These are phyloP conservation scores for Oplegnathus fasciatus DNA, from an alignment of 2,113 vertebrate species.

Conservation along the genomic window DNA sequence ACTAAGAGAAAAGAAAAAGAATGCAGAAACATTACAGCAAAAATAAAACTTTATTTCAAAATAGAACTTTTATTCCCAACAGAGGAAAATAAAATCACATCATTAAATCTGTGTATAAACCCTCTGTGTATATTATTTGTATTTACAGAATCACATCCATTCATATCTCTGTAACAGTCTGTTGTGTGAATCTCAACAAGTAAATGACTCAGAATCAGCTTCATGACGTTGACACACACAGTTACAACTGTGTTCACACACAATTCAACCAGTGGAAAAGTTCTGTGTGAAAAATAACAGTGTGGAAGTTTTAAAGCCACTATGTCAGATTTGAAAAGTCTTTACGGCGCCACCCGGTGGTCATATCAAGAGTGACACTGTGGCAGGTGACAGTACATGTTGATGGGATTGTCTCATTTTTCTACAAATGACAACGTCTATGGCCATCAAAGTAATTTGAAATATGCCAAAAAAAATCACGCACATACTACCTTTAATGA, in stretches of 20 bases:
- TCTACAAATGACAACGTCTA: neutral
- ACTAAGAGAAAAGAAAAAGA: neutral
- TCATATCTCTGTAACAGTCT: conserved; percentile 43
- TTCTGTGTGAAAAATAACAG: neutral
- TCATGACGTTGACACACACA: neutral
- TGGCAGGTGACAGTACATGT: neutral
- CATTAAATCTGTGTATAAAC: neutral
- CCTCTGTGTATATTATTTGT: neutral
- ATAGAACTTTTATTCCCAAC: neutral
- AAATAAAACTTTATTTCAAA: conserved; percentile 49
- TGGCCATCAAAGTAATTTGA: neutral
- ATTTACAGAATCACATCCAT: conserved; percentile 17
- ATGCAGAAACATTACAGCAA: neutral
- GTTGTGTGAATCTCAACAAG: neutral
- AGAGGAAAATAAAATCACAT: conserved; percentile 8
- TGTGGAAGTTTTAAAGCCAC: neutral
- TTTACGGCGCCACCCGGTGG: neutral
- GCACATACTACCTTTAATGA: too few relatives aligned
- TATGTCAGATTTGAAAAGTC: neutral
- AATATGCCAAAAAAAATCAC: neutral
- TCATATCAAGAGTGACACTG: neutral
- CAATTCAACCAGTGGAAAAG: neutral
- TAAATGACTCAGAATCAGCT: neutral
- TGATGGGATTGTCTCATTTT: neutral
- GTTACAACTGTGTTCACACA: neutral